Evolutionary conservation across 2,113 vertebrate genomes (phyloP), one percentile per base, ranked within the genome.

Genomic region (Crotalus viridis): DNA sequence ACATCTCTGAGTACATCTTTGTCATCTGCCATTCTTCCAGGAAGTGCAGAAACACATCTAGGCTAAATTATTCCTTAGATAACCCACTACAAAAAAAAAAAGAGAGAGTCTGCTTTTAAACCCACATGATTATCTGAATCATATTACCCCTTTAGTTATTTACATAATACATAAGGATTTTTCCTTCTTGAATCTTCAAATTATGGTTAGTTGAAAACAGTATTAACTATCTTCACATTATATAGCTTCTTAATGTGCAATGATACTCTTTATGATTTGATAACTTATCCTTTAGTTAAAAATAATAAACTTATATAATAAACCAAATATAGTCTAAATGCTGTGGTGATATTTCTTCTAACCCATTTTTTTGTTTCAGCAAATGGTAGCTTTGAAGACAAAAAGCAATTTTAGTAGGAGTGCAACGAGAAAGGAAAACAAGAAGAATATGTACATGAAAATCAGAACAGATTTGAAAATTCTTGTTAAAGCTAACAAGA

Each of bases 1-100:
- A 99, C 99, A 95, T 99, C 99, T 96, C 99, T 98, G 97, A 99
- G 97, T 13, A 99, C 99, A 95, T 99, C 99, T 98, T 99, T 99
- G 98, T 99, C 99, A 99, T 99, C 99, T 99, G 99, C 98, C 99
- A 99, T 99, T 97, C 97, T 99, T 98, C 97, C 98, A 98, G 91
- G 39, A 94, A 97, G 95, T 93, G 96, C 96, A 88, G 97, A 95
- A 97, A 97, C 96, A 98, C 99, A 99, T 99, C 98, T 95, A 99
- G 97, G 95, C 95, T 94, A 95, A 91, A 85, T 96, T 95, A 89
- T 51, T 96, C 95, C 96, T 95, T 96, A 93, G 93, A 93, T 94
- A 93, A 96, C 92, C 86, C 93, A 95, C 43, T 94, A 56, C 17
- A 93, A 93, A 54, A 17, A 9, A 91, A 92, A 96, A 95, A 91